Base-by-base conservation (phyloP, 2,113 vertebrate genomes). In the Corythaixoides concolor region DNA sequence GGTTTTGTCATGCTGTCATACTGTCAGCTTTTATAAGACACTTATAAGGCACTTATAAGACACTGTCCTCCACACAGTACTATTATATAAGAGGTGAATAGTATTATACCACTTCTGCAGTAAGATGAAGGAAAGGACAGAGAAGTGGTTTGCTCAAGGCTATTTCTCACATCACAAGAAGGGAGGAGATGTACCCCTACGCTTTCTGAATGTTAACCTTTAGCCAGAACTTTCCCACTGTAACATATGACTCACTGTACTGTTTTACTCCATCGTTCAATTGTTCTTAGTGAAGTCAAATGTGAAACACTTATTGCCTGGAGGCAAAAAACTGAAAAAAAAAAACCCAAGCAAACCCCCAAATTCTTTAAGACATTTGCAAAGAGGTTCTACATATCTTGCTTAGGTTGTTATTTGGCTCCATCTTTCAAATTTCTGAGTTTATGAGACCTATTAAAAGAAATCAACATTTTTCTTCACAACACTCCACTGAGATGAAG, bases 261-360 rank as follows among this genome's bases (percentile, higher is more conserved):
- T 83, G 4, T 69, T 88, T 41, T 74, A 58, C 24, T 77, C 37
- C 26, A 52, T 32, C 0, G 1, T 60, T 81, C 56, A 67, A 1
- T 8, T 69, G 50, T 74, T 88, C 32, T 18, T 21, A 18, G 43
- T 75, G 35, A 87, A 78, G 43, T 43, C 12, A 64, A 79, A 82
- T 53, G 18, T 43, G 50, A 92, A 64, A 33, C 20, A 50, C 2
- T 2, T 47, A 7, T 12, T 86, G 18, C 7, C 32, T 28, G 35
- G 8, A 63, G 24, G 7, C 4, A 12, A 43, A 43, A 58, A 88
- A 45, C 33, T 19, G 3, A 23, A 6, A 55, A 18, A 15, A 11
- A 64, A 67, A 69, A 49, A 6, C 13, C 0, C 3, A 68, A 72
- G 8, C 4, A 52, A 53, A 49, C 1, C 0, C 5, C 0, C 8